Evolutionary conservation across 2,797 vertebrate genomes (phyloP), one percentile per base, ranked within the genome.

Genomic region (Acanthiza pusilla): DNA sequence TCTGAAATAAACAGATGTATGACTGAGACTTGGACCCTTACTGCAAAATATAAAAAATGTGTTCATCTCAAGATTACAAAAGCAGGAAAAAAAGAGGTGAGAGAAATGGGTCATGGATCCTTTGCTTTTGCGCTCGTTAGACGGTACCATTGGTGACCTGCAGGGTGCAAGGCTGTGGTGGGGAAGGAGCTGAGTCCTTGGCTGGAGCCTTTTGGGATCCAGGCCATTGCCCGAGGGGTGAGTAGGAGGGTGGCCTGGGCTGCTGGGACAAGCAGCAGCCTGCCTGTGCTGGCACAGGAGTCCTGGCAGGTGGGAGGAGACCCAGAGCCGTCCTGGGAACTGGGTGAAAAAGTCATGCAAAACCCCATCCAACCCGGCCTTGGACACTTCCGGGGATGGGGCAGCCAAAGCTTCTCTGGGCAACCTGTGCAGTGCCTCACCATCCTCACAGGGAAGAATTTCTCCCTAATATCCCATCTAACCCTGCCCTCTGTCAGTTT

Each of bases 151-250:
- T 1, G 9, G 76, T 57, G 50, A 36, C 38, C 45, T n/a, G 74
- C 36, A 4, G 0, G 11, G 61, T 6, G 2, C 1, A 0, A 42
- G 54, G 85, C 62, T 89, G 58, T 0, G 2, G 7, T 10, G 73
- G 75, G 75, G 72, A 71, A 40, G 62, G 58, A 78, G 36, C 30
- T 1, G 5, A 48, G 26, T 10, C 21, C 48, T 57, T 57, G 14
- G 18, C 85, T 66, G 50, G 76, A 83, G 57, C 32, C 7, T 61
- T n/a, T n/a, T 17, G 85, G 75, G 57, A 73, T 16, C 9, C 21
- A 20, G 40, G 71, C 70, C 4, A 0, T 7, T 42, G 93, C 80
- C 50, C 2, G 50, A 17, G 77, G 27, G 23, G 5, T 29, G 80
- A 73, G 65, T 3, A 1, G 53, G 71, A 42, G 66, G 70, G 61